phyloP scores from a whole-genome alignment of 1,140 invertebrate species.

The Drosophila kurseongensis region DNA sequence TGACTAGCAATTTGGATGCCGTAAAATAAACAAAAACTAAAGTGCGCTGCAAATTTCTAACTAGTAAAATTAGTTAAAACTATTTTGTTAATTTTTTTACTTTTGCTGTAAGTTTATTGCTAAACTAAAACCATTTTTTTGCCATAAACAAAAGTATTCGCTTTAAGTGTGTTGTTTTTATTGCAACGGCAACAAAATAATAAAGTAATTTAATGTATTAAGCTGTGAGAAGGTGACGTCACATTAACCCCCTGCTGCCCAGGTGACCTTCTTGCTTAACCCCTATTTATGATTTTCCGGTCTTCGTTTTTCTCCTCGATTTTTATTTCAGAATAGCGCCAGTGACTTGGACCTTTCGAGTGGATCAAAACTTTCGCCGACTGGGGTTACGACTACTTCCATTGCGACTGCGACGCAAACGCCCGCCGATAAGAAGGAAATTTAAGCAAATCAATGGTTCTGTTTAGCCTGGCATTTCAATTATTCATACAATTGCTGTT shows the following conservation, averaged over 20 bases:
- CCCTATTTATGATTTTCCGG: background rate
- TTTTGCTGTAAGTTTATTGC: background rate
- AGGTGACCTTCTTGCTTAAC: background rate
- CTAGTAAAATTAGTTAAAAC: too few species aligned
- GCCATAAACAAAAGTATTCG: background rate
- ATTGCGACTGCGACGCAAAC: slow-evolving; percentile 20
- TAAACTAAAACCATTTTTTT: background rate
- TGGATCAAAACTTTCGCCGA: slow-evolving; percentile 25
- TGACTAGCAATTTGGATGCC: too few species aligned
- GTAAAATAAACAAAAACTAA: too few species aligned
- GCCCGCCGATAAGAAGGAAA: slow-evolving; percentile 60
- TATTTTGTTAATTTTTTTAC: background rate
- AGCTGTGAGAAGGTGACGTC: background rate
- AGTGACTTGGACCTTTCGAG: slow-evolving; percentile 66
- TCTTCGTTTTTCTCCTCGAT: background rate
- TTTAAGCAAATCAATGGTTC: slow-evolving; percentile 43
- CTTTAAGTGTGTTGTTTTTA: background rate
- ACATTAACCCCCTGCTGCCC: slow-evolving; percentile 5
- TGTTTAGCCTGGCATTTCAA: slow-evolving; percentile 49
- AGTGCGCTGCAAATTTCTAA: too few species aligned
- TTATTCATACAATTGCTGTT: slow-evolving; percentile 17
- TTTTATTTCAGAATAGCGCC: slow-evolving; percentile 62
- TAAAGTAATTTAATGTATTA: background rate
- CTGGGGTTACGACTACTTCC: slow-evolving; percentile 7
- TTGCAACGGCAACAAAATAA: background rate